Base-by-base conservation (phyloP, 2,797 vertebrate species). In the Spinus pinus region DNA sequence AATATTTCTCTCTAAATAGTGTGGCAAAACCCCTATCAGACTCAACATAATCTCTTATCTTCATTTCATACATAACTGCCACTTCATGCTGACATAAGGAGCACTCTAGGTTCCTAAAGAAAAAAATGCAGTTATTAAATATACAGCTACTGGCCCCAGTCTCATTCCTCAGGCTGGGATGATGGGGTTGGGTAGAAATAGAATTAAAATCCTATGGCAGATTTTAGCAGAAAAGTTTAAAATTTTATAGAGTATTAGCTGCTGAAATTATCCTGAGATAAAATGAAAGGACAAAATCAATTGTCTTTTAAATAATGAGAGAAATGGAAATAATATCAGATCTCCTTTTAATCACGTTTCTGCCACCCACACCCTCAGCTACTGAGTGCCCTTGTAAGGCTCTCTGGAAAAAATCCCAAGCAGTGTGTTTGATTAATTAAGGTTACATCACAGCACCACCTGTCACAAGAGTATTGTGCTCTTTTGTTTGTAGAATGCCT, bases 401-500 rank as follows among this genome's bases (percentile, higher is more conserved):
- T 64, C 69, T 75, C 71, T 7, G 6, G 71, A 81, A 86, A 86
- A 86, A 70, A n/a, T 33, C 31, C 14, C 14, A 46, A 50, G 70
- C 56, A 58, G 28, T 10, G 37, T 22, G 31, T 65, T 73, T 86
- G 67, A 94, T 72, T 85, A 91, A 91, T 91, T 87, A 80, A 80
- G 25, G 41, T 70, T 77, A 82, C 57, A 64, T 60, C 39, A 70
- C 42, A 90, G 30, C 64, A 91, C 23, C 69, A 71, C 69, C 75
- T 70, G 23, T 33, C 79, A 82, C 56, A 86, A 61, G 30, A 77
- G n/a, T 37, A 61, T 44, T 80, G 33, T 12, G 41, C 12, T 53
- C 51, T 81, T 77, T 86, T 94, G 85, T 90, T 91, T 91, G 86
- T 24, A 77, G 56, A 90, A 62, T 51, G 37, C 9, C 21, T 85